These are phyloP conservation scores for Heterotilapia buettikoferi DNA, from an alignment of 2,113 vertebrate species.

Conservation along the genomic window DNA sequence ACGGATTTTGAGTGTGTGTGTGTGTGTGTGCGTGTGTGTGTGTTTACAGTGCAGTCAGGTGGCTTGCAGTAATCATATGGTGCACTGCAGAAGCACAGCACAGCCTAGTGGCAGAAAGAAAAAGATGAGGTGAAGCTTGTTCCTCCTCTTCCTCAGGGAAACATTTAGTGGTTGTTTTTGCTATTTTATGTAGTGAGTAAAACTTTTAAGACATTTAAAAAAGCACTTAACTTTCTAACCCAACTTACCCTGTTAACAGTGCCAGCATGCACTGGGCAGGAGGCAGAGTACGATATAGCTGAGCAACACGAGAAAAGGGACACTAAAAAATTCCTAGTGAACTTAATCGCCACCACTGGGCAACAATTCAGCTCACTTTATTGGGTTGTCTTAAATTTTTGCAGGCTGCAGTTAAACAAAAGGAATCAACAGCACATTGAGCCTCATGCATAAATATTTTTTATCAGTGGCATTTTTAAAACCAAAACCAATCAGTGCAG, in stretches of 20 bases:
- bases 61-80: not conserved
- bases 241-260: not conserved
- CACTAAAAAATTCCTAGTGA: not conserved
- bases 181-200: not conserved
- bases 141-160: not conserved
- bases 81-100: slow-evolving; percentile 48
- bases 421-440: not conserved
- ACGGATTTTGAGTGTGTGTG: slow-evolving; percentile 5
- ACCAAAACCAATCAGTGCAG: not conserved
- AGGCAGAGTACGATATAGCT: not conserved
- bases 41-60: not conserved
- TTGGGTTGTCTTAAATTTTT: not conserved
- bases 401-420: not conserved
- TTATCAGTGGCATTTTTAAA: not conserved
- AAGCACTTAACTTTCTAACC: not conserved
- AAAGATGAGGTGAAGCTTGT: not conserved
- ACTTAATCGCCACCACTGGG: not conserved
- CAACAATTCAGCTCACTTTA: not conserved
- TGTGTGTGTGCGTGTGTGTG: not conserved
- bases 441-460: not conserved
- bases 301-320: not conserved
- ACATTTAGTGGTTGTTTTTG: not conserved
- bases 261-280: not conserved
- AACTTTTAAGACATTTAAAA: not conserved
- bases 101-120: slow-evolving; percentile 49